Evolutionary conservation across 2,797 vertebrate species (phyloP).

Genomic region (Ibycter americanus): DNA sequence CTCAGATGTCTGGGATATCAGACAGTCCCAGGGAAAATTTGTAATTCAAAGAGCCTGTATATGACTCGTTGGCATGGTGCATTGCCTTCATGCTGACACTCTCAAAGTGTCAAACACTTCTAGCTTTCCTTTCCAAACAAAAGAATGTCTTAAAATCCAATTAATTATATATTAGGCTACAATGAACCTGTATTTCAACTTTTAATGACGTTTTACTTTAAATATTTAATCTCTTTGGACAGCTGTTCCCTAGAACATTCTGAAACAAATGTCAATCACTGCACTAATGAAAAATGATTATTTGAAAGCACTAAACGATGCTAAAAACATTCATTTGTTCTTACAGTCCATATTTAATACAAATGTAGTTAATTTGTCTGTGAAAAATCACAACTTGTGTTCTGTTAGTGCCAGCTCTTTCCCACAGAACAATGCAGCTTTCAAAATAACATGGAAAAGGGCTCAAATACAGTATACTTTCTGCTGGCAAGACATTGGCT

Average conservation of each 20-base stretch:
- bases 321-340: neutral
- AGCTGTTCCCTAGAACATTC: slow-evolving; percentile 24
- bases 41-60: neutral
- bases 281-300: slow-evolving; percentile 14
- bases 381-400: neutral
- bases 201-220: slow-evolving; percentile 28
- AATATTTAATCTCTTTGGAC: slow-evolving; percentile 6
- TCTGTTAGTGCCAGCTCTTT: neutral
- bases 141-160: neutral
- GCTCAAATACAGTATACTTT: neutral
- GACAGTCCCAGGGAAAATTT: neutral
- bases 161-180: neutral
- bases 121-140: neutral
- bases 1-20: neutral
- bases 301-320: slow-evolving; percentile 3
- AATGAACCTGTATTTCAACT: slow-evolving; percentile 39
- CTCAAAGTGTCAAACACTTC: neutral
- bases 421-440: neutral
- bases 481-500: neutral
- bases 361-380: neutral
- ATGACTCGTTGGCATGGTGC: neutral
- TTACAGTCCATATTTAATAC: neutral
- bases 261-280: slow-evolving; percentile 43
- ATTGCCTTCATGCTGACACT: neutral
- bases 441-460: neutral